Base-by-base conservation (phyloP, 92 coral and sea anemone genomes). In the Epizoanthus stellaris region DNA sequence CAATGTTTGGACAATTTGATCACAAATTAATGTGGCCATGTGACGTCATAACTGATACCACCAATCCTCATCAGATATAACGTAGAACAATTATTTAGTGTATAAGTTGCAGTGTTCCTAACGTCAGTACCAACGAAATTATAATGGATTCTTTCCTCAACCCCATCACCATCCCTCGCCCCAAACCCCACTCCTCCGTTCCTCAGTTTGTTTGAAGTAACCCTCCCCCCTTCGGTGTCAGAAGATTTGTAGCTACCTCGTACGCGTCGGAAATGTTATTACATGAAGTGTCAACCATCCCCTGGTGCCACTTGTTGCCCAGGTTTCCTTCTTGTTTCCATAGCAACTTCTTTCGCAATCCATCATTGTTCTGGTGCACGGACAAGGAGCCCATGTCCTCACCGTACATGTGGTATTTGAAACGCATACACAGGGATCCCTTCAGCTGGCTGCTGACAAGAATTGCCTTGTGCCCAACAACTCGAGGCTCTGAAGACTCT, bases 361-460 rank as follows among this genome's bases (percentile, higher is more conserved):
- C 89, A 16, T 85, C 87, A 8, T 90, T 77, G 16, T 76, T 34
- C 57, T 86, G 87, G 75, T 92, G 91, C 11, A 97, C 89, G 64
- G 89, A 80, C 4, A 97, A 88, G 11, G 95, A 86, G 39, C 97
- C 99, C 15, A 86, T 81, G 67, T 97, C 93, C 54, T 73, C 87
- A 3, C 99, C 99, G 73, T 87, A 85, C 99, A 96, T 92, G 88
- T 96, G 97, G 63, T 96, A 96, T 79, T 92, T 92, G 80, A 96
- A 96, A 16, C 87, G 93, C 90, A 96, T 62, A 45, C 95, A 94
- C 70, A 89, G 91, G 5, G 82, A 84, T 3, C 98, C 98, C 25
- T 80, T 85, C 73, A 94, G 19, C 36, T 81, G 88, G 10, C 88
- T 82, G 42, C 98, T 89, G 6, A 80, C 85, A 76, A 96, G 84